Evolutionary conservation across 2,888 invertebrate species (phyloP), one percentile per base, ranked within the genome.

Genomic region (Hemistola chrysoprasaria): DNA sequence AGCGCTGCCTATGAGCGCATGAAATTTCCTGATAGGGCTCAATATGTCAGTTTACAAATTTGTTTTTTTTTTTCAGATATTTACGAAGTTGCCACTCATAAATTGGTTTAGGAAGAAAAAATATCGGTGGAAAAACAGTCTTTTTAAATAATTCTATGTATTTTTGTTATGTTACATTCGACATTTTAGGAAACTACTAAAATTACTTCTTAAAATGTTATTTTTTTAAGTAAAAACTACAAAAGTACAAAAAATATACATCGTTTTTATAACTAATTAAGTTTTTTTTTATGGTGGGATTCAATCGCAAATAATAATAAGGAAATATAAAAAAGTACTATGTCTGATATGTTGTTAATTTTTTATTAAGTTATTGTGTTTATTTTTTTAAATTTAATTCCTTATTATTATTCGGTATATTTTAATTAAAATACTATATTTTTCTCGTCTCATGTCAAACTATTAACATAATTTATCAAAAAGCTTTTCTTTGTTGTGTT

Each of bases 91-190:
- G 1, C 6, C 39, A 46, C 41, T 22, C 20, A 25, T 24, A 11
- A 25, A 20, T 23, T 11, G 1, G 4, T 32, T 8, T 20, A 20
- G 7, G 30, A 6, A 22, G 22, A 33, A 38, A 39, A 27, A 46
- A 49, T 39, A 52, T 64, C 65, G 68, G 70, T 65, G 66, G 69
- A 41, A 24, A 30, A 11, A 39, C 58, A 64, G 62, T 66, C 59
- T 66, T 60, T 42, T 36, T 33, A 23, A 11, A 30, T 1, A 30
- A n/a, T n/a, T n/a, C n/a, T n/a, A n/a, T n/a, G n/a, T n/a, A n/a
- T n/a, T n/a, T n/a, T n/a, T n/a, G n/a, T n/a, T n/a, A n/a, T n/a
- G n/a, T n/a, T n/a, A n/a, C n/a, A n/a, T n/a, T n/a, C n/a, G n/a
- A n/a, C n/a, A n/a, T n/a, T n/a, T n/a, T n/a, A n/a, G n/a, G n/a